Evolutionary conservation across 2,797 vertebrate species (phyloP).

Genomic region (Anolis apletophallus): DNA sequence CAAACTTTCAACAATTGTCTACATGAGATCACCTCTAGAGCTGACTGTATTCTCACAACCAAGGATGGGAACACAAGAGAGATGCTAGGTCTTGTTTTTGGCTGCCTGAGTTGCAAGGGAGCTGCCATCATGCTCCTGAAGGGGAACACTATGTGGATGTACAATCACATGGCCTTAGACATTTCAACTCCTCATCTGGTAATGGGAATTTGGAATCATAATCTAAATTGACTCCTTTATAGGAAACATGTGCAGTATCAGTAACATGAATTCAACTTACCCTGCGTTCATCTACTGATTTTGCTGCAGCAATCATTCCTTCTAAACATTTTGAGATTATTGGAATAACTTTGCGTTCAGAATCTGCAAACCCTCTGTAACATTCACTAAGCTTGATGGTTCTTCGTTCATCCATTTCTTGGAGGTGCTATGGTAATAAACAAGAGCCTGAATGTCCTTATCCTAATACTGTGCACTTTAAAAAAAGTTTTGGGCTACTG

Average conservation of each 20-base stretch:
- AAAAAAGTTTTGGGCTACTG: background rate
- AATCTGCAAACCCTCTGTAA: slow-evolving; percentile 94
- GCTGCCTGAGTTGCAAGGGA: background rate
- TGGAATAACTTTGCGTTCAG: slow-evolving; percentile 93
- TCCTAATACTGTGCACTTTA: background rate
- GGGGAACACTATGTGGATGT: background rate
- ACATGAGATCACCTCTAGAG: background rate
- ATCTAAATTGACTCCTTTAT: slow-evolving; percentile 6
- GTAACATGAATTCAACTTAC: slow-evolving; percentile 76
- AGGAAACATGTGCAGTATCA: background rate
- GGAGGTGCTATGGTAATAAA: slow-evolving; percentile 87
- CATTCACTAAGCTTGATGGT: slow-evolving; percentile 96
- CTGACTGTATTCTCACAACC: background rate
- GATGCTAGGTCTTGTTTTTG: background rate
- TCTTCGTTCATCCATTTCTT: slow-evolving; percentile 96
- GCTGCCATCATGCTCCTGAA: background rate
- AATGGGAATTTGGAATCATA: background rate
- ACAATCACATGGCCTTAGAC: background rate
- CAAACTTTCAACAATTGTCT: background rate
- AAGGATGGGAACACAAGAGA: background rate
- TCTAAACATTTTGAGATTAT: slow-evolving; percentile 98
- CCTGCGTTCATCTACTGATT: slow-evolving; percentile 91
- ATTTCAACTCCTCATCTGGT: background rate
- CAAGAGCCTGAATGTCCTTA: background rate
- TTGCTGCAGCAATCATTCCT: slow-evolving; percentile 96